Evolutionary conservation across 2,888 invertebrate genomes (phyloP).

Genomic region (Mimumesa dahlbomi): DNA sequence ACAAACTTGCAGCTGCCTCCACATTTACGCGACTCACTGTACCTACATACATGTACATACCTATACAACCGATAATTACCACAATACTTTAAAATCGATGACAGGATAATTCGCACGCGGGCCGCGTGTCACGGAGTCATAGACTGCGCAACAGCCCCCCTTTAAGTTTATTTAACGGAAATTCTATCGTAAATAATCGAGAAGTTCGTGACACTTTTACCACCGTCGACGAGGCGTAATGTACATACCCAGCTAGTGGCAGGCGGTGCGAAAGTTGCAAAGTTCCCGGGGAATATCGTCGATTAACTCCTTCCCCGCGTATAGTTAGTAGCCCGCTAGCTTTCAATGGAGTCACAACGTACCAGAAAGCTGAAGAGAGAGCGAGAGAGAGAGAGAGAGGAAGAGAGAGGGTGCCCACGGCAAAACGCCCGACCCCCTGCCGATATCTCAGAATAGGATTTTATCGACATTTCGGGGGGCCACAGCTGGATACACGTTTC

Average conservation of each 20-base stretch:
- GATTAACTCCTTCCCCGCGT: slow-evolving; percentile 55
- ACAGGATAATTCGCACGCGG: slow-evolving; percentile 21
- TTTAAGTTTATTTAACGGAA: slow-evolving; percentile 45
- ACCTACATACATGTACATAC: too few relatives aligned
- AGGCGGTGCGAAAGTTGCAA: slow-evolving; percentile 50
- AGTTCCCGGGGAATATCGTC: slow-evolving; percentile 54
- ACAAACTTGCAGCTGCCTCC: too few relatives aligned
- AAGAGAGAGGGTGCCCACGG: too few relatives aligned
- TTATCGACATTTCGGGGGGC: slow-evolving; percentile 41
- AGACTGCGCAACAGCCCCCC: slow-evolving; percentile 4
- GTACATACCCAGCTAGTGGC: slow-evolving; percentile 26
- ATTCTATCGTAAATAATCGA: slow-evolving; percentile 60
- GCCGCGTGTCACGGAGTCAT: slow-evolving; percentile 30
- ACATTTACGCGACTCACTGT: too few relatives aligned
- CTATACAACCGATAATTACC: neutral
- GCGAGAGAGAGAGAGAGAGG: too few relatives aligned
- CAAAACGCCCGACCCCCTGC: slow-evolving; percentile 39
- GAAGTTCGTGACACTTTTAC: slow-evolving; percentile 56
- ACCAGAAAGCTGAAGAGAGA: slow-evolving; percentile 24
- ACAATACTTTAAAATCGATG: neutral
- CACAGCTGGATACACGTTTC: slow-evolving; percentile 49
- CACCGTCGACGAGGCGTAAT: slow-evolving; percentile 33
- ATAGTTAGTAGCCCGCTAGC: slow-evolving; percentile 46
- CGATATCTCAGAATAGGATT: slow-evolving; percentile 35
- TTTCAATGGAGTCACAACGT: slow-evolving; percentile 55